Evolutionary conservation across 2,888 invertebrate genomes (phyloP), one percentile per base, ranked within the genome.

Genomic region (Chrysolina americana): DNA sequence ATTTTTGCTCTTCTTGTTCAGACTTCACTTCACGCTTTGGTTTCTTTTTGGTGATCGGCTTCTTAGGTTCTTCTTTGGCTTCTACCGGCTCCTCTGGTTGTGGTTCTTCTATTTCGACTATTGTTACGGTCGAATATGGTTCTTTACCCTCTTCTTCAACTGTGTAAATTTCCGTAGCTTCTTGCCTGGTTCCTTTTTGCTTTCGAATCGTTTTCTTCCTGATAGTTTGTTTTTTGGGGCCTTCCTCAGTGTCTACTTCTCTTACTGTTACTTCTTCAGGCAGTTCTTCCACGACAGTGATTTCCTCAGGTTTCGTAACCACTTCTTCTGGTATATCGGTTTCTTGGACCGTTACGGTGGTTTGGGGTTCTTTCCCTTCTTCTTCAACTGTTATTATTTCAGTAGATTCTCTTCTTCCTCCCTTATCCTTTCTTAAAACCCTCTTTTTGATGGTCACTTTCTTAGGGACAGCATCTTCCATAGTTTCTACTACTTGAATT

Each of bases 351-450:
- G 78, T 79, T 44, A 86, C 83, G 47, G 86, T 85, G 65, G 81
- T 87, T 69, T 87, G 82, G 0, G 90, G 90, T 71, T 88, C 83
- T 70, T 86, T 83, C 13, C 87, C 88, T 73, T 89, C 89, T 80
- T 88, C 85, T 80, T 87, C 87, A 50, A 89, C 84, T 21, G 89
- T 89, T 66, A 87, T 83, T 65, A 90, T 89, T 86, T 89, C 88
- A 0, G 89, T 86, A 79, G 73, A 84, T 80, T 90, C 89, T 56
- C 88, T 85, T 79, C 86, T 87, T 59, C 85, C 81, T 66, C 86
- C 89, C 76, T 80, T 88, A 0, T 86, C 87, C 79, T 89, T 89
- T 72, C 86, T 89, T 50, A 89, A 86, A 0, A 87, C 83, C 41
- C 89, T 85, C 68, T 87, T 89, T 68, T 87, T 89, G 15, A 86